Evolutionary conservation across 2,113 vertebrate genomes (phyloP).

Genomic region (Xenopus tropicalis): UCB_Xtro_10.0 CM004452.2:10921001-10921500

Average conservation of each 20-base stretch:
- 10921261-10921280: constrained; percentile 89
- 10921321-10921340: not conserved
- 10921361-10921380: constrained; percentile 82
- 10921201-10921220: too few relatives aligned
- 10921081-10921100: too few relatives aligned
- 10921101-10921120: too few relatives aligned
- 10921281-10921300: constrained; percentile 86
- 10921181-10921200: too few relatives aligned
- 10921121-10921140: too few relatives aligned
- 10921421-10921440: constrained; percentile 81
- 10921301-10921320: not conserved
- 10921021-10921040: too few relatives aligned
- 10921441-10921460: constrained; percentile 79
- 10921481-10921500: constrained; percentile 88
- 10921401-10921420: constrained; percentile 82
- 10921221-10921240: too few relatives aligned
- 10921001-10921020: too few relatives aligned
- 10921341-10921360: not conserved
- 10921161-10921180: too few relatives aligned
- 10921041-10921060: too few relatives aligned
- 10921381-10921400: constrained; percentile 82
- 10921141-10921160: too few relatives aligned
- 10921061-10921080: too few relatives aligned
- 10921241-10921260: constrained; percentile 82
- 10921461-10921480: constrained; percentile 74